A percentile compares a stretch with the other conserved stretches of the same genome.
These are phyloP conservation scores for Ornithoptera alexandrae DNA, from an alignment of 2,888 invertebrate species.

Conservation along the genomic window DNA sequence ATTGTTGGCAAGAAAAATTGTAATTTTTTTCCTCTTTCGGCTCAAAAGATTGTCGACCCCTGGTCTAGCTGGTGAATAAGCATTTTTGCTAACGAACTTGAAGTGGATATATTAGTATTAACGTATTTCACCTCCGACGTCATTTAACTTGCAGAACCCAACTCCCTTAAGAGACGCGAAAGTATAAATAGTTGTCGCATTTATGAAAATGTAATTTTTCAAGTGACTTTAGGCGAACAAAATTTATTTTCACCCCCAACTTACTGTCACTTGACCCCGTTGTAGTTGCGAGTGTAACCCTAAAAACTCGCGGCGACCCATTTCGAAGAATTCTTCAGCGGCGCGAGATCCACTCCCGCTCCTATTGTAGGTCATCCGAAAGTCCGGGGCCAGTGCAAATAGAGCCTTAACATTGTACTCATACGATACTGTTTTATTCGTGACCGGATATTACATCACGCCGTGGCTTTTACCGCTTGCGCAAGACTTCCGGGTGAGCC, in stretches of 20 bases:
- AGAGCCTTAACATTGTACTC: constrained; percentile 3
- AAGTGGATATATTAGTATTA: too few relatives aligned
- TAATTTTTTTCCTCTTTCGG: too few relatives aligned
- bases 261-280: constrained; percentile 29
- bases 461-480: not conserved
- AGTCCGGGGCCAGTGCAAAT: constrained; percentile 17
- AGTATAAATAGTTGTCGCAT: too few relatives aligned
- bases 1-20: too few relatives aligned
- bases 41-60: too few relatives aligned
- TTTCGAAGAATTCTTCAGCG: constrained; percentile 53
- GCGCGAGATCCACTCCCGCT: constrained; percentile 50
- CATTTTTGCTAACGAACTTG: too few relatives aligned
- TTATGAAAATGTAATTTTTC: not conserved
- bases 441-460: constrained; percentile 5
- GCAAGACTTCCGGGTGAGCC: not conserved
- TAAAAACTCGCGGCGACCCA: constrained; percentile 49
- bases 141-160: too few relatives aligned
- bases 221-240: constrained; percentile 17
- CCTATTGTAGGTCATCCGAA: constrained; percentile 49
- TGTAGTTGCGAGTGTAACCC: constrained; percentile 27
- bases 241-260: constrained; percentile 22
- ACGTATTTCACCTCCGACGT: too few relatives aligned
- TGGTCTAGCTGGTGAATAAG: too few relatives aligned
- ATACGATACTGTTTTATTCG: constrained; percentile 7
- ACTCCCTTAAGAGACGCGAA: too few relatives aligned